Base-by-base conservation (phyloP, 1,140 invertebrate genomes). In the Lamellibrachia luymesi region DNA sequence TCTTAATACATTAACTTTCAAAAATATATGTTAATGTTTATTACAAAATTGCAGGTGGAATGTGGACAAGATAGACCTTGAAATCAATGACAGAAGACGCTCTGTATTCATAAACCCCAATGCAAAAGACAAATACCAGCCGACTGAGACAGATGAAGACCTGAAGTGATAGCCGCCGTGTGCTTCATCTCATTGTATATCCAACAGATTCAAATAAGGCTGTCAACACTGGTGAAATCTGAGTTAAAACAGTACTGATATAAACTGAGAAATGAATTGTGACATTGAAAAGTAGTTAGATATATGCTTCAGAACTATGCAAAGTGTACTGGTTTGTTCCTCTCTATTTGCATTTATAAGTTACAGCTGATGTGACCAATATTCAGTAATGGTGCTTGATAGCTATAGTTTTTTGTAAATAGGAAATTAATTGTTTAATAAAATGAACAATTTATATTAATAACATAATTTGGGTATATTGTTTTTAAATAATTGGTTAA, bases 41-140 rank as follows among this genome's bases (percentile, higher is more conserved):
- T 80, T 80, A 22, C 38, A 80, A 80, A 80, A 50, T 50, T 51
- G 27, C 92, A 92, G 92, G 10, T 92, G 92, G 92, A 50, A 38
- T 8, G 92, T 92, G 49, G 49, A 92, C 8, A 92, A 92, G 52
- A 17, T 51, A 17, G 92, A 92, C 92, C 51, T 92, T 38, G 92
- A 50, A 52, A 52, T 92, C 50, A 64, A 52, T 1, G 92, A 64
- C 0, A 92, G 52, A 92, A 27, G 52, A n/a, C 52, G 92, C 4
- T 56, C 92, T 5, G 50, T 92, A 17, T 92, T 51, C 52, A 92
- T 92, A 50, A 92, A 92, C 52, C 92, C 92, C 52, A 64, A 92
- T 17, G 50, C 92, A 10, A 50, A 52, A 8, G 92, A 92, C 52
- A 38, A 50, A 13, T 92, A 51, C 50, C 5, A 51, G 27, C 50